Percentiles rank a stretch among this genome's conserved stretches.
Conservation (phyloP, 2,113 vertebrate genomes). For the Osmerus mordax region DNA sequence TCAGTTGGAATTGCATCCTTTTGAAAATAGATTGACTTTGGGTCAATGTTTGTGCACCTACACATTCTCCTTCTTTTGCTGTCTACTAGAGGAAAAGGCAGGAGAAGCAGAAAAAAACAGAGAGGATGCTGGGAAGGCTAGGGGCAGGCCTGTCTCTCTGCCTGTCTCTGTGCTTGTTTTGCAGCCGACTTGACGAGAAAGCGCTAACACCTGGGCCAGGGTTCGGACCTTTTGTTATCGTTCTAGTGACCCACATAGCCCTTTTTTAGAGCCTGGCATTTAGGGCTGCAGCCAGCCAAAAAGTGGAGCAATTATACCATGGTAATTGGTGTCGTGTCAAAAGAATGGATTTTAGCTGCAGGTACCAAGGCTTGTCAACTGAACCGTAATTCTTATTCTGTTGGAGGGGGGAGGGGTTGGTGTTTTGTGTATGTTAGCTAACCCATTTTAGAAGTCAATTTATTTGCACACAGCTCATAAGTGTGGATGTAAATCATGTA, state of each 20-base stretch:
- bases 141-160: slow-evolving; percentile 5
- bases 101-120: slow-evolving; percentile 20
- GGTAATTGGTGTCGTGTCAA: slow-evolving; percentile 53
- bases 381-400: slow-evolving; percentile 25
- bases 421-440: no score
- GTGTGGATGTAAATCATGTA: no score
- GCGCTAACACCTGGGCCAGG: slow-evolving; percentile 50
- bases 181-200: slow-evolving; percentile 54
- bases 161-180: slow-evolving; percentile 30
- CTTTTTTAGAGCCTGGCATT: slow-evolving; percentile 60
- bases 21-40: slow-evolving; percentile 15
- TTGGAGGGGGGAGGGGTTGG: neutral
- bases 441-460: no score
- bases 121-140: slow-evolving; percentile 16
- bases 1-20: slow-evolving; percentile 30
- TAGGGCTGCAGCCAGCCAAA: slow-evolving; percentile 27
- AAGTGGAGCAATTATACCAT: slow-evolving; percentile 55
- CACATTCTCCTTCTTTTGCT: slow-evolving; percentile 13
- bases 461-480: no score
- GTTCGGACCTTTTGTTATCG: slow-evolving; percentile 53
- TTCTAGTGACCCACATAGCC: slow-evolving; percentile 65
- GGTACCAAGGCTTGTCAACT: slow-evolving; percentile 24
- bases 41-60: slow-evolving; percentile 34
- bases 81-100: neutral
- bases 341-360: slow-evolving; percentile 36